phyloP scores from a whole-genome alignment of 2,113 vertebrate genomes.

The Pipra filicauda region DNA sequence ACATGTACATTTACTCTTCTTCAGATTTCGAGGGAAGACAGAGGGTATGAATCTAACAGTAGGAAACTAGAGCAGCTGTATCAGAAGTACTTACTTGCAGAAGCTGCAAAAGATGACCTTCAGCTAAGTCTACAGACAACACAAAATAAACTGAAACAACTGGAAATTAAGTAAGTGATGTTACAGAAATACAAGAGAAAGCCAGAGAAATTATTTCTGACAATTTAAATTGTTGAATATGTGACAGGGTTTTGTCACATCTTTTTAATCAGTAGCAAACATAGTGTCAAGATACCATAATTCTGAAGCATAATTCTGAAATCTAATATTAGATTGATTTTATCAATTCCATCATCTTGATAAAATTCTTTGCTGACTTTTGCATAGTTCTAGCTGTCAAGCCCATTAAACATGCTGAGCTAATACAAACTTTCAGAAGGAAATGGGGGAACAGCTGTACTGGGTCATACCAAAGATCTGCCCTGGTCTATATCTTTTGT shows the following conservation, averaged over 20 bases:
- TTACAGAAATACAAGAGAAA: neutral
- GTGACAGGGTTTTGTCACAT: neutral
- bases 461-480: neutral
- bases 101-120: constrained; percentile 84
- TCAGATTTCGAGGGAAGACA: constrained; percentile 84
- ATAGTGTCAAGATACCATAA: neutral
- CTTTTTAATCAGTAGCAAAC: neutral
- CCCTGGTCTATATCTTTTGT: neutral
- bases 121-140: constrained; percentile 82
- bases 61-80: constrained; percentile 88
- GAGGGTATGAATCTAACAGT: constrained; percentile 76
- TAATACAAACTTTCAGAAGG: neutral
- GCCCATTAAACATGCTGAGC: neutral
- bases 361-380: neutral
- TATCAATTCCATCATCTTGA: neutral
- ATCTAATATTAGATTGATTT: neutral
- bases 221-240: neutral
- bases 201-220: neutral
- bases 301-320: neutral
- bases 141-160: constrained; percentile 86
- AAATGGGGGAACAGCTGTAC: neutral
- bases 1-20: neutral
- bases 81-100: constrained; percentile 85
- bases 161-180: constrained; percentile 87
- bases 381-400: neutral